Percentiles rank a stretch among this genome's conserved stretches.
phyloP scores from a whole-genome alignment of 2,113 vertebrate genomes.

The Istiophorus platypterus region DNA sequence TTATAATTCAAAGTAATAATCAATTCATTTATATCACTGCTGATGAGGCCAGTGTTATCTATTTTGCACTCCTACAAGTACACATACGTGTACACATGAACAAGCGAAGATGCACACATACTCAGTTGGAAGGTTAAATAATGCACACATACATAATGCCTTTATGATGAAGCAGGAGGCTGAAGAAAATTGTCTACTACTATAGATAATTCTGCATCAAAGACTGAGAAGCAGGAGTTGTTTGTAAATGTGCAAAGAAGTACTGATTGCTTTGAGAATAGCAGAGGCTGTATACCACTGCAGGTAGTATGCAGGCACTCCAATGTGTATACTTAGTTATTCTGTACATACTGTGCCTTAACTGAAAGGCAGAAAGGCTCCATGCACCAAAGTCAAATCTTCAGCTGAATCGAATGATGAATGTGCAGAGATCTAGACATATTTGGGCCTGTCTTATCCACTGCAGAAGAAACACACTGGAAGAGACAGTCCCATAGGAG shows the following conservation, averaged over 20 bases:
- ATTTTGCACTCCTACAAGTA: not conserved
- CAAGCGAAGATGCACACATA: not conserved
- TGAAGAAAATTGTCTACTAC: not conserved
- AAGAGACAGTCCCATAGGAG: not conserved
- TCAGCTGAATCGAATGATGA: not conserved
- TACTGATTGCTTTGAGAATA: slow-evolving; percentile 39
- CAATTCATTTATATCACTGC: not conserved
- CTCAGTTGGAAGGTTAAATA: not conserved
- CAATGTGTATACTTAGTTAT: not conserved
- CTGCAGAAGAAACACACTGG: not conserved
- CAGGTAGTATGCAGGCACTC: slow-evolving; percentile 8
- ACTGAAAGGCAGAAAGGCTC: not conserved
- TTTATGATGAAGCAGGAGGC: not conserved
- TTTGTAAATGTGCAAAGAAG: slow-evolving; percentile 44
- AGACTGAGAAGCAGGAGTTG: slow-evolving; percentile 14
- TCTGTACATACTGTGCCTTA: slow-evolving; percentile 3
- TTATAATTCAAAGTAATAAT: not conserved
- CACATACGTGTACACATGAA: not conserved
- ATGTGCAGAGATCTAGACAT: not conserved
- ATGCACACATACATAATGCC: not conserved
- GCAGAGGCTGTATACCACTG: slow-evolving; percentile 6
- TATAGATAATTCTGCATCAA: slow-evolving; percentile 14
- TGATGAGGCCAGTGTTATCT: not conserved
- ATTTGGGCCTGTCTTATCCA: not conserved
- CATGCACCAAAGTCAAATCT: not conserved